Evolutionary conservation across 2,113 vertebrate genomes (phyloP).

Genomic region (Hippolais icterina): DNA sequence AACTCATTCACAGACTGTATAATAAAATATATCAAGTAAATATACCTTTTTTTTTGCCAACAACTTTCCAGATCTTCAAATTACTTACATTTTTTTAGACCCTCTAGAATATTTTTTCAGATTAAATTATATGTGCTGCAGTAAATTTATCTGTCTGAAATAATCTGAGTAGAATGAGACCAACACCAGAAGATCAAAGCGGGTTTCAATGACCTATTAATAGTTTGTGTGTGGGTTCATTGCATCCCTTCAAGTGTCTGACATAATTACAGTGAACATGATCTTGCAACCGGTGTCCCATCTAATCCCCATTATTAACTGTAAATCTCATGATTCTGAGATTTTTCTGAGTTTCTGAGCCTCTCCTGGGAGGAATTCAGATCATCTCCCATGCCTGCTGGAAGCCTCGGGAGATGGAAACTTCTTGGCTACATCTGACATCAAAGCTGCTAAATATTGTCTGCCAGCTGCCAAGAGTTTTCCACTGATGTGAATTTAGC

Average conservation of each 20-base stretch:
- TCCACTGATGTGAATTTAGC: neutral
- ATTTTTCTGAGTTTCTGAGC: neutral
- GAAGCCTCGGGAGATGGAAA: neutral
- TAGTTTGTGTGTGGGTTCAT: neutral
- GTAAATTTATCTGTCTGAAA: neutral
- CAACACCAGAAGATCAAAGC: neutral
- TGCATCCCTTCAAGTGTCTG: neutral
- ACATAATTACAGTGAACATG: neutral
- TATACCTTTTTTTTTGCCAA: neutral
- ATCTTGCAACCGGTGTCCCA: neutral
- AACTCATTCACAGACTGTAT: rapidly evolving
- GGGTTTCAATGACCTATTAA: neutral
- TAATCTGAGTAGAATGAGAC: neutral
- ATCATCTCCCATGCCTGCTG: neutral
- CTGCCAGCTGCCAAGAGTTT: neutral
- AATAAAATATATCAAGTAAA: neutral
- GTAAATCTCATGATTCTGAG: neutral
- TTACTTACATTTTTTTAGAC: neutral
- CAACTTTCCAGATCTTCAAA: neutral
- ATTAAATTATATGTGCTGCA: neutral
- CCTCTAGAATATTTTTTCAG: neutral
- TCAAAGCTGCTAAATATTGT: neutral
- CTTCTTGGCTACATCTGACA: neutral
- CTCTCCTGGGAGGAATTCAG: neutral
- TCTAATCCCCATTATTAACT: neutral